Evolutionary conservation across 2,888 invertebrate genomes (phyloP).

Genomic region (Eubasilissa splendida): DNA sequence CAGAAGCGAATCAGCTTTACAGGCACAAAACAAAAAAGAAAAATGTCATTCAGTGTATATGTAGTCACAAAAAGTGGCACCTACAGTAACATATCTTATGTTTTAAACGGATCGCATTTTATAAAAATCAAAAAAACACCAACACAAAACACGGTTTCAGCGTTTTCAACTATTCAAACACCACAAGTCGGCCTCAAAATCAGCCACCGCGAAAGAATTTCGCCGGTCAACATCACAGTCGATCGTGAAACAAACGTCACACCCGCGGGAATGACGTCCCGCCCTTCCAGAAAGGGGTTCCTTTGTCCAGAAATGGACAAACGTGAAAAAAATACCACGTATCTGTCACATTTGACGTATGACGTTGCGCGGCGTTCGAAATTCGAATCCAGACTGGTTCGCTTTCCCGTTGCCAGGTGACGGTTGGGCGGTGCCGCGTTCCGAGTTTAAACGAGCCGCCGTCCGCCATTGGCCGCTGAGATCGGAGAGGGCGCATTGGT

Average conservation of each 20-base stretch:
- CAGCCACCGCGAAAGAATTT: no score
- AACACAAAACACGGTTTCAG: no score
- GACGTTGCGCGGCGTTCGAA: conserved; percentile 40
- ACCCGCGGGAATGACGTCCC: neutral
- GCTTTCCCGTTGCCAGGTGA: conserved; percentile 44
- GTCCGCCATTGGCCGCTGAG: conserved; percentile 32
- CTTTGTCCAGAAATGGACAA: conserved; percentile 24
- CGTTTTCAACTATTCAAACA: no score
- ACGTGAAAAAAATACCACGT: conserved; percentile 14
- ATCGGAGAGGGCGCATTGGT: conserved; percentile 20
- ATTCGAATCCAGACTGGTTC: conserved; percentile 52
- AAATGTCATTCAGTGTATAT: no score
- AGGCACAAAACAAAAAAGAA: no score
- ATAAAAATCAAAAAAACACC: no score
- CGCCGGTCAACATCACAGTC: neutral
- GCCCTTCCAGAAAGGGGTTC: conserved; percentile 2
- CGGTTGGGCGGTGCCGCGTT: conserved; percentile 32
- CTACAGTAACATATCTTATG: no score
- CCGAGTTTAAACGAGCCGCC: conserved; percentile 21
- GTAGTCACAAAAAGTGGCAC: no score
- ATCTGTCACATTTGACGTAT: conserved; percentile 38
- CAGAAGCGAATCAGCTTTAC: no score
- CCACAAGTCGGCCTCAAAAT: no score
- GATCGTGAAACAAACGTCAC: neutral
- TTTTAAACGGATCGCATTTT: no score